Conservation (phyloP, 1,140 invertebrate species). For the Chionoecetes opilio region DNA sequence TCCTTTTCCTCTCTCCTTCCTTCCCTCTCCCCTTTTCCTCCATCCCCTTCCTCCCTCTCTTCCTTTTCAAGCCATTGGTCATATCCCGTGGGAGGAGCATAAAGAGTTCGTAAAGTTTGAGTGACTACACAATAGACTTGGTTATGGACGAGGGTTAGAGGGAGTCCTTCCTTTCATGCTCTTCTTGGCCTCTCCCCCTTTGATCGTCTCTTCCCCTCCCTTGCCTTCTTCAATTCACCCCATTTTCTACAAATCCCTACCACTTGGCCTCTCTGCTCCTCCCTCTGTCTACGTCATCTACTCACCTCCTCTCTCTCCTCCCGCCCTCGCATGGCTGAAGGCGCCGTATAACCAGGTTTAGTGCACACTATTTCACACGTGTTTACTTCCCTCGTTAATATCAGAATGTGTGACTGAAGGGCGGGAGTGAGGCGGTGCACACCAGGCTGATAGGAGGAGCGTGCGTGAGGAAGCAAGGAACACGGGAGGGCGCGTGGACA, state of each 20-base stretch:
- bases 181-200: too few relatives aligned
- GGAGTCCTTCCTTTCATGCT: too few relatives aligned
- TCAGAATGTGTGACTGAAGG: neutral
- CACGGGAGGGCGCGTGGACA: too few relatives aligned
- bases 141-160: too few relatives aligned
- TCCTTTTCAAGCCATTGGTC: neutral
- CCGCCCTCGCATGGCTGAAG: neutral
- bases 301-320: neutral
- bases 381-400: neutral
- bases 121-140: neutral
- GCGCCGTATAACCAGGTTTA: constrained; percentile 5
- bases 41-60: neutral
- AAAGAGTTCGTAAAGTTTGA: constrained; percentile 30
- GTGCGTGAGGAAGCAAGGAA: neutral
- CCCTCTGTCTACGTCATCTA: neutral
- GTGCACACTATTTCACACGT: constrained; percentile 19
- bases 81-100: constrained; percentile 16
- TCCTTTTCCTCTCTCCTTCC: neutral
- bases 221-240: neutral
- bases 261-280: neutral
- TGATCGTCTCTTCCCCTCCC: neutral
- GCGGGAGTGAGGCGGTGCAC: neutral
- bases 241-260: neutral
- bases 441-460: neutral
- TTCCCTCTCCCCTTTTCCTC: neutral